These are phyloP conservation scores for Oryzias celebensis DNA, from an alignment of 2,113 vertebrate species.

Conservation along the genomic window DNA sequence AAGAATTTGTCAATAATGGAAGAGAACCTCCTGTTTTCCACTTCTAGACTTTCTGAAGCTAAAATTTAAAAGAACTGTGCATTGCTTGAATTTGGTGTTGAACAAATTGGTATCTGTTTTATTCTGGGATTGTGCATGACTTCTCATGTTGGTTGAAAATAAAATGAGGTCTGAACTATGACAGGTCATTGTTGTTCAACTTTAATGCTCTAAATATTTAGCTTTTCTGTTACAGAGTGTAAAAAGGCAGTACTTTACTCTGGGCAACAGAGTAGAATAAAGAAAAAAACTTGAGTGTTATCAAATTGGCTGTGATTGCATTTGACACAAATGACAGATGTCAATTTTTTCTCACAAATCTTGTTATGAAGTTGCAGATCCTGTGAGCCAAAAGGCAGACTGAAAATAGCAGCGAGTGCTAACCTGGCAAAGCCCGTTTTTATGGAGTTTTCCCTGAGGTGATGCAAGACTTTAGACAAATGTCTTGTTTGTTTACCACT, in stretches of 20 bases:
- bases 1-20: no score
- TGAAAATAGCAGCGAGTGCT: conserved; percentile 57
- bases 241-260: not conserved
- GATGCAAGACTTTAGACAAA: conserved; percentile 77
- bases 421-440: conserved; percentile 69
- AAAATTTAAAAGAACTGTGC: no score
- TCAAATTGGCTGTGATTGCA: conserved; percentile 17
- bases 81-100: no score
- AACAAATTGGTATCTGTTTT: no score
- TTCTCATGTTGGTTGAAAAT: not conserved
- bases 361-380: conserved; percentile 31
- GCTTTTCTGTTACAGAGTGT: not conserved
- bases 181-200: not conserved
- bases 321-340: conserved; percentile 38
- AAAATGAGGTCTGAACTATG: not conserved
- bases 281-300: not conserved
- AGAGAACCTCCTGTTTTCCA: no score
- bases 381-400: conserved; percentile 45
- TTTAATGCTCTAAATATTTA: not conserved
- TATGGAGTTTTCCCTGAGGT: conserved; percentile 68
- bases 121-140: no score
- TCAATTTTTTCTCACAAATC: conserved; percentile 16
- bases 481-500: conserved; percentile 77
- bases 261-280: not conserved
- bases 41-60: no score